Conservation (phyloP, 2,113 vertebrate species). For the Xiphophorus couchianus region DNA sequence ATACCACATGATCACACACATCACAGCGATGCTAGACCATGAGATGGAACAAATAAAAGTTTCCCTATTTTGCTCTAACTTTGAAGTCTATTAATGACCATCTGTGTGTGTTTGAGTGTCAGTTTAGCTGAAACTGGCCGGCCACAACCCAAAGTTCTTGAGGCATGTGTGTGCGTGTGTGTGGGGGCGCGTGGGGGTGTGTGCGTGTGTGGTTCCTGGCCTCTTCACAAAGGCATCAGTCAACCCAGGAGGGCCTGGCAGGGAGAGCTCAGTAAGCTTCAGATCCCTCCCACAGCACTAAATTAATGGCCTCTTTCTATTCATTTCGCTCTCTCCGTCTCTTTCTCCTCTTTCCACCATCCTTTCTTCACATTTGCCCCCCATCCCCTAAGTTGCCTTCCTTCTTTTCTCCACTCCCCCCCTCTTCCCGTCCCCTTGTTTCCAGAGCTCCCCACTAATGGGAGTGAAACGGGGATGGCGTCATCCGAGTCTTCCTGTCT, state of each 20-base stretch:
- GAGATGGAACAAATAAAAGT: conserved; percentile 52
- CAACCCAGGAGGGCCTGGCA: conserved; percentile 79
- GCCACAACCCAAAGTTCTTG: conserved; percentile 61
- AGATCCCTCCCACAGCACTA: conserved; percentile 79
- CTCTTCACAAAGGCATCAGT: conserved; percentile 78
- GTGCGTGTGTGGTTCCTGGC: conserved; percentile 73
- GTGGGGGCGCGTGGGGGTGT: conserved; percentile 31
- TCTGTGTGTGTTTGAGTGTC: conserved; percentile 40
- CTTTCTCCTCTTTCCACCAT: conserved; percentile 65
- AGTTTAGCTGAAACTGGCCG: conserved; percentile 45
- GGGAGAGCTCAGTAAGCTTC: conserved; percentile 72
- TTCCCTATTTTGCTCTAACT: conserved; percentile 48
- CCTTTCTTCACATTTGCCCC: conserved; percentile 54
- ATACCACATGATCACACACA: conserved; percentile 33
- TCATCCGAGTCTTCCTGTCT: conserved; percentile 34
- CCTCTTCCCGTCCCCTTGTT: conserved; percentile 7
- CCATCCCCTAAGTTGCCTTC: conserved; percentile 38
- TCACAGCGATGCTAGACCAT: conserved; percentile 39
- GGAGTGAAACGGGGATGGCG: conserved; percentile 16
- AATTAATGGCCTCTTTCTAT: conserved; percentile 81
- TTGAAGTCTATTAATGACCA: conserved; percentile 66
- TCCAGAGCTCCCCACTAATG: conserved; percentile 27
- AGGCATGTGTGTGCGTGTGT: conserved; percentile 39
- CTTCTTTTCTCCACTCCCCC: conserved; percentile 41
- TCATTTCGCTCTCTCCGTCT: conserved; percentile 60